Percentiles rank a stretch among this genome's conserved stretches.
These are phyloP conservation scores for Microvelia longipes DNA, from an alignment of 1,140 invertebrate species.

Conservation along the genomic window DNA sequence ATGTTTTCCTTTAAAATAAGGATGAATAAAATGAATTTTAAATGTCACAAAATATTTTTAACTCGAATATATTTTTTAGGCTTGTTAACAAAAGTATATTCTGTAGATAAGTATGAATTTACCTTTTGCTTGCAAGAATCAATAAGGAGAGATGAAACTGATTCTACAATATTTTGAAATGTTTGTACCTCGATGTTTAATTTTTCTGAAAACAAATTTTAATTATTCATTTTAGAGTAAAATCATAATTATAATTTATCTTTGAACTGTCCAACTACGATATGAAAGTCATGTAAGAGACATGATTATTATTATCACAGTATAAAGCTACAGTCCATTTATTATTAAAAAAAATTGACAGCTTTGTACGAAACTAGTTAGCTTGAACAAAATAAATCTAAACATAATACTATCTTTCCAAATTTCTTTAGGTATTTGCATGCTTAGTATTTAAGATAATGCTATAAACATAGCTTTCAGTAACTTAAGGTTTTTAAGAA, in stretches of 20 bases:
- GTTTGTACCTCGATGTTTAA: neutral
- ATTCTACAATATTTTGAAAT: slow-evolving; percentile 9
- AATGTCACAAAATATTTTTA: neutral
- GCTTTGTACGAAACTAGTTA: neutral
- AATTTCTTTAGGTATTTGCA: too few relatives aligned
- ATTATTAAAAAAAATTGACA: neutral
- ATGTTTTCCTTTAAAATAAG: neutral
- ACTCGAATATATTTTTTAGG: neutral
- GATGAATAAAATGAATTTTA: neutral
- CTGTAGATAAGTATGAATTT: neutral
- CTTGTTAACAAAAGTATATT: too few relatives aligned
- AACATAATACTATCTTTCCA: too few relatives aligned
- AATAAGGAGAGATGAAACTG: slow-evolving; percentile 5
- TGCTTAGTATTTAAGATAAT: too few relatives aligned
- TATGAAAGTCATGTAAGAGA: neutral
- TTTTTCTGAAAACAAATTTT: slow-evolving; percentile 7
- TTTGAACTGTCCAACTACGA: neutral
- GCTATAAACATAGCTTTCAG: too few relatives aligned
- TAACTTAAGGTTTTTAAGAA: too few relatives aligned
- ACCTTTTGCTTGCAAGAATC: slow-evolving; percentile 11
- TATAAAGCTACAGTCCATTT: neutral
- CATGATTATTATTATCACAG: neutral
- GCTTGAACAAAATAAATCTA: too few relatives aligned
- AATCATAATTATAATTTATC: neutral
- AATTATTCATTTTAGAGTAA: neutral